Conservation (phyloP, 2,113 vertebrate species). For the Bubo blakistoni region DNA sequence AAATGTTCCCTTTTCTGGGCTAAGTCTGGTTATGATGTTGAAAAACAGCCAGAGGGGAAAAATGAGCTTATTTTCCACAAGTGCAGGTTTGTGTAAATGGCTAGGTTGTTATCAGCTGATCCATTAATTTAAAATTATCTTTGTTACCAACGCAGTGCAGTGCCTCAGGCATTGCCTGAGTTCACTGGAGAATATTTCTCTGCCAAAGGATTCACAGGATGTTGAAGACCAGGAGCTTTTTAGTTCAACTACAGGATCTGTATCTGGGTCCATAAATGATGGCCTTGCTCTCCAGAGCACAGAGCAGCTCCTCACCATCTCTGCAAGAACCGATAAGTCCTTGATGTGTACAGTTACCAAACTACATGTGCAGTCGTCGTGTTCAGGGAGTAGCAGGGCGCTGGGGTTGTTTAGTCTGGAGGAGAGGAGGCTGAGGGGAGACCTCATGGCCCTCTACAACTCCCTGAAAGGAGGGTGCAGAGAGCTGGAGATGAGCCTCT, state of each 20-base stretch:
- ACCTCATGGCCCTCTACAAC: too few relatives aligned
- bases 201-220: neutral
- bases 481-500: too few relatives aligned
- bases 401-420: neutral
- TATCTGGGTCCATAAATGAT: neutral
- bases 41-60: neutral
- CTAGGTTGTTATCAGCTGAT: neutral
- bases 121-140: neutral
- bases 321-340: neutral
- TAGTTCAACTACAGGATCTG: neutral
- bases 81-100: neutral
- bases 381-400: neutral
- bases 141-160: neutral
- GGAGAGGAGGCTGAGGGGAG: too few relatives aligned
- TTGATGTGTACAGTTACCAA: neutral
- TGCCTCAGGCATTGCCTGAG: neutral
- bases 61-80: accelerated
- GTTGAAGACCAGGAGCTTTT: neutral
- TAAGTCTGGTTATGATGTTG: neutral
- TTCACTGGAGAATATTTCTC: neutral
- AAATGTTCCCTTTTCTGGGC: neutral
- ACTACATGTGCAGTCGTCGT: too few relatives aligned
- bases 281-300: neutral
- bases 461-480: too few relatives aligned
- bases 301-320: neutral